These are phyloP conservation scores for Subanguina moxae DNA, from an alignment of 1,140 invertebrate genomes.

Conservation along the genomic window DNA sequence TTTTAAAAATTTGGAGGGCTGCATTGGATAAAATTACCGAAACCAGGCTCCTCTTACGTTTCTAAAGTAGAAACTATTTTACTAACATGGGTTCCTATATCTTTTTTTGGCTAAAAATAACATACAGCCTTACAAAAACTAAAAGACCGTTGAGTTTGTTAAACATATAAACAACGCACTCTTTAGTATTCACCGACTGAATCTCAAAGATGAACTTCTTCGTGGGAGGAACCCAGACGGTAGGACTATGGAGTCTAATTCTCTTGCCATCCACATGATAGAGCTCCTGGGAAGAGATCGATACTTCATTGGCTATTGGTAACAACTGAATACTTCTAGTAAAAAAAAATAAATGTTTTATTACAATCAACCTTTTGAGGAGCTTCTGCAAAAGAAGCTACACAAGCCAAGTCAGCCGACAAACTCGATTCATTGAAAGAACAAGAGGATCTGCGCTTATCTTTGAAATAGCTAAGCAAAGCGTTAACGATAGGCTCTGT, in stretches of 20 bases:
- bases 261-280: neutral
- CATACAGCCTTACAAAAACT: neutral
- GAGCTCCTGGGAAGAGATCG: neutral
- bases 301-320: neutral
- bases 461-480: neutral
- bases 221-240: conserved; percentile 34
- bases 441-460: neutral
- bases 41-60: too few relatives aligned
- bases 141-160: conserved; percentile 5
- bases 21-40: neutral
- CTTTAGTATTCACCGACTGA: conserved; percentile 24
- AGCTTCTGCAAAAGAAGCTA: neutral
- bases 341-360: neutral
- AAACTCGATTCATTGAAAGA: neutral
- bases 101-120: conserved; percentile 5
- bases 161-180: too few relatives aligned
- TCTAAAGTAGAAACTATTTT: too few relatives aligned
- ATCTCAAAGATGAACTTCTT: conserved; percentile 43
- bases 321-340: neutral
- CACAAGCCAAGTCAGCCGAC: neutral
- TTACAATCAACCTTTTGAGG: neutral
- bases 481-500: neutral
- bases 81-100: too few relatives aligned
- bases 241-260: neutral
- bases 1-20: conserved; percentile 42